Evolutionary conservation across 2,113 vertebrate species (phyloP).

Genomic region (Cyprinodon tularosa): DNA sequence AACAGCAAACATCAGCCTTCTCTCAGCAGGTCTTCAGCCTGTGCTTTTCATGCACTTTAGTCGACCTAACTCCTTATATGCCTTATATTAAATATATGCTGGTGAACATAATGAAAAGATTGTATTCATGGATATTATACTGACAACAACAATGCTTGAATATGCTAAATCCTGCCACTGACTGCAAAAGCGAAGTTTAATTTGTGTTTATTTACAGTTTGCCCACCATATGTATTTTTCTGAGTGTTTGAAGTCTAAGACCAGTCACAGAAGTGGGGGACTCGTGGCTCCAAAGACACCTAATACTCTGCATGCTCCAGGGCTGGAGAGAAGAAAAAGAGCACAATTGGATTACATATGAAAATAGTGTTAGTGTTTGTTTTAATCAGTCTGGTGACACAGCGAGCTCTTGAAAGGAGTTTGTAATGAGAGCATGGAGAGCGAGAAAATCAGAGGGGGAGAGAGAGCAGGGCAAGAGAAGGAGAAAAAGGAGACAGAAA

Average conservation of each 20-base stretch:
- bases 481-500: constrained; percentile 60
- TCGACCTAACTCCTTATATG: constrained; percentile 2
- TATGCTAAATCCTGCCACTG: constrained; percentile 28
- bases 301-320: constrained; percentile 82
- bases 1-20: constrained; percentile 79
- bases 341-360: constrained; percentile 91
- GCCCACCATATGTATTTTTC: constrained; percentile 72
- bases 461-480: constrained; percentile 58
- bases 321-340: constrained; percentile 78
- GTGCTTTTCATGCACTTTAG: constrained; percentile 42
- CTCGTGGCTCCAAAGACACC: constrained; percentile 78
- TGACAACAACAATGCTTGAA: background rate
- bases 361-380: constrained; percentile 90
- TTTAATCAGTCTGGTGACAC: constrained; percentile 91
- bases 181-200: constrained; percentile 51
- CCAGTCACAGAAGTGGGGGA: constrained; percentile 63
- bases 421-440: constrained; percentile 68
- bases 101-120: constrained; percentile 5
- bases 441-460: constrained; percentile 61
- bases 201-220: constrained; percentile 75
- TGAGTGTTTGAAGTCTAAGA: constrained; percentile 80
- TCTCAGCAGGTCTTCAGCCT: constrained; percentile 57
- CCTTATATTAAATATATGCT: background rate
- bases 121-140: constrained; percentile 6
- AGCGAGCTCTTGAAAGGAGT: constrained; percentile 83